Conservation (phyloP, 92 coral and sea anemone species). For the Scolanthus callimorphus region DNA sequence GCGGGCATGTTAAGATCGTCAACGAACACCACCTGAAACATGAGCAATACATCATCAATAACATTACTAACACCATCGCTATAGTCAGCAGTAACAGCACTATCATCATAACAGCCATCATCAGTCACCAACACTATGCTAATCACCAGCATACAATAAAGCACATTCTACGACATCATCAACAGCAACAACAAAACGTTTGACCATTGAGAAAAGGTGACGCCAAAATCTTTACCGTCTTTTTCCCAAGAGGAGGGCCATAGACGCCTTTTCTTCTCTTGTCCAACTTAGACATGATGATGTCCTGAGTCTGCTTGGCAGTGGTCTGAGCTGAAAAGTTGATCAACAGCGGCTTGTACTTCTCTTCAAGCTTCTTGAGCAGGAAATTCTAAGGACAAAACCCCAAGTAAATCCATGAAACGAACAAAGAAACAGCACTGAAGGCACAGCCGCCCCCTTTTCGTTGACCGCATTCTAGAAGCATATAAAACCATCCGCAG, state of each 20-base stretch:
- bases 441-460: too few relatives aligned
- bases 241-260: constrained; percentile 99
- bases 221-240: constrained; percentile 59
- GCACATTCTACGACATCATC: too few relatives aligned
- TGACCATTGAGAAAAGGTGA: not conserved
- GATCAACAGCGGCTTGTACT: constrained; percentile 91
- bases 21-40: constrained; percentile 81
- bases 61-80: too few relatives aligned
- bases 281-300: constrained; percentile 99
- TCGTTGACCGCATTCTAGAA: too few relatives aligned
- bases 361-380: constrained; percentile 83
- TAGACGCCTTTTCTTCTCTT: constrained; percentile 95
- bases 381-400: constrained; percentile 84
- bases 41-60: not conserved
- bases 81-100: too few relatives aligned
- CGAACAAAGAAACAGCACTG: too few relatives aligned
- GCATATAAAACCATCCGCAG: too few relatives aligned
- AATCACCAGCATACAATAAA: too few relatives aligned
- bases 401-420: too few relatives aligned
- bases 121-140: too few relatives aligned
- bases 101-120: too few relatives aligned
- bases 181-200: too few relatives aligned
- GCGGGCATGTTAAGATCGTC: constrained; percentile 99
- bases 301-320: constrained; percentile 98
- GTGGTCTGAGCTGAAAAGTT: constrained; percentile 99